Evolutionary conservation across 2,113 vertebrate genomes (phyloP), one percentile per base, ranked within the genome.

Genomic region (Bujurquina vittata): DNA sequence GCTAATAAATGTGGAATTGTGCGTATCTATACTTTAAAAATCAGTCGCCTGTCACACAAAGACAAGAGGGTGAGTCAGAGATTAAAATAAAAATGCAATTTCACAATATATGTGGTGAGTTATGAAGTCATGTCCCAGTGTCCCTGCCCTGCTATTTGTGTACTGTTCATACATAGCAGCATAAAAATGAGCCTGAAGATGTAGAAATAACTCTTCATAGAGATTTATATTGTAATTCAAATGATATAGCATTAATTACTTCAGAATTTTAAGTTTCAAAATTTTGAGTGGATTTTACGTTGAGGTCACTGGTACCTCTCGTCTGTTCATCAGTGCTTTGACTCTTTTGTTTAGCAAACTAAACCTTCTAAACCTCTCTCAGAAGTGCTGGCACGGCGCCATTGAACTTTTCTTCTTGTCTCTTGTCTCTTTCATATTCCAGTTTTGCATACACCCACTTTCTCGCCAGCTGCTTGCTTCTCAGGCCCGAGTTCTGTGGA

Each of bases 401-500:
- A 9, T 84, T 61, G 59, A 61, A 2, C 46, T 58, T 20, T 29
- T 31, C 43, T 52, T 43, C 80, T 35, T 63, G 8, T n/a, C 26
- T 58, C 10, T 58, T 76, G 23, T 33, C 69, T 20, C 3, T 65
- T 55, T 14, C 78, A 0, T 72, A 87, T 83, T 78, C 46, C 22
- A 37, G 75, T 31, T 61, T 61, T 40, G 10, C 18, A 37, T 63
- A 62, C 3, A 26, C 20, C 3, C 59, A 22, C 73, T 54, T 31
- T 80, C 40, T 67, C 59, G 4, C n/a, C n/a, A 56, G 9, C 54
- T 29, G 20, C 77, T 56, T 75, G 52, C 46, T 65, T 78, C 84
- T 82, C 82, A 87, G 63, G 52, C 60, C 77, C 3, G 63, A 81
- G 62, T 86, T 86, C 58, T 85, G 59, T 65, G 58, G 83, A 81